These are phyloP conservation scores for Peromyscus attwateri DNA, from an alignment of 2,797 vertebrate genomes.

Conservation along the genomic window DNA sequence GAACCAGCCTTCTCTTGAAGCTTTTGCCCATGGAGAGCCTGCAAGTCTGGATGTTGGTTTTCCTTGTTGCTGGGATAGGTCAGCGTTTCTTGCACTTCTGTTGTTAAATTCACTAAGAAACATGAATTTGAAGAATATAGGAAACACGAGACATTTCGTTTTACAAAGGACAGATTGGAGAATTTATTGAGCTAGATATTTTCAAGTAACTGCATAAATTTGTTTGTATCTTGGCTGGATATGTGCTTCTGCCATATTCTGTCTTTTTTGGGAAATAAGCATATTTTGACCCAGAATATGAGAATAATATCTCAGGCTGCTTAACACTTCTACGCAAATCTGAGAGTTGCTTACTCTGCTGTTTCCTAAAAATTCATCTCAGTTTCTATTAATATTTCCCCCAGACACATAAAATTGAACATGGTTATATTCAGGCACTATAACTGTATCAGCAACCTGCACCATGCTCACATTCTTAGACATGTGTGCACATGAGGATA, in stretches of 20 bases:
- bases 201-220: not conserved
- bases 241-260: not conserved
- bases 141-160: not conserved
- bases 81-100: not conserved
- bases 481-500: not conserved
- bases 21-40: not conserved
- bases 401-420: not conserved
- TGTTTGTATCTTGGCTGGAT: not conserved
- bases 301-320: not conserved
- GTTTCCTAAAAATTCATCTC: not conserved
- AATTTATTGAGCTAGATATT: not conserved
- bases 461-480: not conserved
- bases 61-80: not conserved
- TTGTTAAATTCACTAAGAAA: not conserved
- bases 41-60: not conserved
- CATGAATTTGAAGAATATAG: not conserved
- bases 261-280: not conserved
- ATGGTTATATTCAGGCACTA: not conserved
- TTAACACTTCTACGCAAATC: not conserved
- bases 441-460: not conserved
- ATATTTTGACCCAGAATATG: not conserved
- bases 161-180: constrained; percentile 12
- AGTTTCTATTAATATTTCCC: constrained; percentile 25
- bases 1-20: not conserved
- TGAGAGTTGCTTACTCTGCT: not conserved